Conservation (phyloP, 2,113 vertebrate genomes). For the Cyanoramphus novaezelandiae region DNA sequence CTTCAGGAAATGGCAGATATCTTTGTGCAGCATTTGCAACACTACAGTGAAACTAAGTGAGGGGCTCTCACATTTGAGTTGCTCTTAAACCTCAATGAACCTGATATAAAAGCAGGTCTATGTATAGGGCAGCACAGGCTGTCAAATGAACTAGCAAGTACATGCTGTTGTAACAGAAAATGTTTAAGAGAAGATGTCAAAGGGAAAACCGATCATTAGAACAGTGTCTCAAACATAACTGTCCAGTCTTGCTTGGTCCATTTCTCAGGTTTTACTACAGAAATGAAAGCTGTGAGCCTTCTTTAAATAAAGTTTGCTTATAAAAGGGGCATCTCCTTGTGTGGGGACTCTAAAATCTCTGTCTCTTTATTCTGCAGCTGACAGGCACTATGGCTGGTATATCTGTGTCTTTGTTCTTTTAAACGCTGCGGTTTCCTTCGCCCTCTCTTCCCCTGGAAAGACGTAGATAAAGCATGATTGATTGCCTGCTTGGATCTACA, state of each 20-base stretch:
- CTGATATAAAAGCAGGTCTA: not conserved
- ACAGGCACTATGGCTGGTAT: not conserved
- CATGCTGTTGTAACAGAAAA: not conserved
- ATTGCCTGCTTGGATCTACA: constrained; percentile 7
- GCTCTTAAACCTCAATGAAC: not conserved
- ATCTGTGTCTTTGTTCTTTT: not conserved
- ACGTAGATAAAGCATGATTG: constrained; percentile 42
- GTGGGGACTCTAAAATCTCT: not conserved
- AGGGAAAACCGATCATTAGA: not conserved
- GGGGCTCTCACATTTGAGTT: not conserved
- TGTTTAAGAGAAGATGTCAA: not conserved
- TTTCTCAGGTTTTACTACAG: not conserved
- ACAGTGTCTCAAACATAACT: not conserved
- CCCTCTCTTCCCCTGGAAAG: not conserved
- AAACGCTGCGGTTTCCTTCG: not conserved
- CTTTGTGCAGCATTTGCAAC: not conserved
- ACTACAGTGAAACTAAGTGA: not conserved
- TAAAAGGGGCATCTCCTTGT: not conserved
- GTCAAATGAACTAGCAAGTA: not conserved
- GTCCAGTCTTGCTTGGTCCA: not conserved
- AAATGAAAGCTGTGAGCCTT: not conserved
- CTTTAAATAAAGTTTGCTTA: not conserved
- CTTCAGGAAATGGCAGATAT: not conserved
- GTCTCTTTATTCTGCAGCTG: not conserved
- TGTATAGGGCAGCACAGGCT: not conserved